Conservation (phyloP, 2,888 invertebrate genomes). For the Eilema sororculum region DNA sequence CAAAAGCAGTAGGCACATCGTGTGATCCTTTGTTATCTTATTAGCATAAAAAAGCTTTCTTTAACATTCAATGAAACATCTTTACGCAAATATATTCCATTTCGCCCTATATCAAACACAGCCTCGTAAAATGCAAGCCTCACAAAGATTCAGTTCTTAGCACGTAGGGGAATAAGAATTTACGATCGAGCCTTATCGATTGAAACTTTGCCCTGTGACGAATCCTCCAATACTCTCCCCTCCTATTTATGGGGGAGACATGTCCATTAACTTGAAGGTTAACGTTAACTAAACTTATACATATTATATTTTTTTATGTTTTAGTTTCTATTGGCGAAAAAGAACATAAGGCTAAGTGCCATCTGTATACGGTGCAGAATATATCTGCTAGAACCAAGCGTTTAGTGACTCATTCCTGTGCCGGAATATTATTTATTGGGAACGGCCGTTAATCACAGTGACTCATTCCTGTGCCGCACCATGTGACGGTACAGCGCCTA, state of each 20-base stretch:
- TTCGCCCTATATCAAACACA: slow-evolving; percentile 5
- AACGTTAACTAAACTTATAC: background rate
- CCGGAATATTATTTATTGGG: too few relatives aligned
- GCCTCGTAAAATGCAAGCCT: slow-evolving; percentile 24
- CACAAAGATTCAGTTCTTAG: slow-evolving; percentile 41
- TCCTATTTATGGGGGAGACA: slow-evolving; percentile 44
- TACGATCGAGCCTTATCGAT: slow-evolving; percentile 41
- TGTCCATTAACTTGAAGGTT: slow-evolving; percentile 33
- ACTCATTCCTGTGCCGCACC: too few relatives aligned
- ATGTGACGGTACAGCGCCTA: too few relatives aligned
- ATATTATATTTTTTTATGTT: background rate
- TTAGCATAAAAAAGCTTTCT: background rate
- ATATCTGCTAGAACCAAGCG: too few relatives aligned
- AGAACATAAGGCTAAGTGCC: too few relatives aligned
- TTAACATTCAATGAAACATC: slow-evolving; percentile 5
- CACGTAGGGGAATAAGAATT: slow-evolving; percentile 45
- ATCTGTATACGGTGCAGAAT: too few relatives aligned
- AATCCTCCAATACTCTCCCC: slow-evolving; percentile 21
- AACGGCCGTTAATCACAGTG: too few relatives aligned
- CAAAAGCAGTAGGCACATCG: too few relatives aligned
- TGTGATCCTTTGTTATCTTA: background rate
- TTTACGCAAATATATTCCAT: slow-evolving; percentile 4
- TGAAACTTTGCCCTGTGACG: slow-evolving; percentile 47
- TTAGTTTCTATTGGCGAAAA: too few relatives aligned
- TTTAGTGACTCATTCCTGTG: too few relatives aligned